Conservation (phyloP, 2,113 vertebrate species). For the Balaeniceps rex region DNA sequence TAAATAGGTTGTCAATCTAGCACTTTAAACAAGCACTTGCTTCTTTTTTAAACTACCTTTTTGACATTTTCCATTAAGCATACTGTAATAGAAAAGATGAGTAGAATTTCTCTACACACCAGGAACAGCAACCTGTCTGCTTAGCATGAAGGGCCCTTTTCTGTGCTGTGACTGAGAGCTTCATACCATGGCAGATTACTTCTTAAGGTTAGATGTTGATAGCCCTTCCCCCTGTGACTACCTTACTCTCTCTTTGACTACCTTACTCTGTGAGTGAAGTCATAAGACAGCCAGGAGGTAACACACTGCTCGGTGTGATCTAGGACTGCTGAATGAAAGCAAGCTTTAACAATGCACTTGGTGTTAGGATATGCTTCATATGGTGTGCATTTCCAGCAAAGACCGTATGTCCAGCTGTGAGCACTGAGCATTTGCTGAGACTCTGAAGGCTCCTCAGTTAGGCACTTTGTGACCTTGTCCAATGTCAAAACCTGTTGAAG, state of each 20-base stretch:
- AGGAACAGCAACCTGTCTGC: slow-evolving; percentile 27
- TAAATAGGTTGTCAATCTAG: slow-evolving; percentile 49
- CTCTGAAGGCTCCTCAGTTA: neutral
- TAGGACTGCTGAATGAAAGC: neutral
- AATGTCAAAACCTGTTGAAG: neutral
- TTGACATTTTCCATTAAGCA: slow-evolving; percentile 57
- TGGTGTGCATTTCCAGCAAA: neutral
- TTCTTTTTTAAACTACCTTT: slow-evolving; percentile 32
- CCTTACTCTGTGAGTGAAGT: neutral
- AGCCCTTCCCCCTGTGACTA: neutral
- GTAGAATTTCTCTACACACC: neutral
- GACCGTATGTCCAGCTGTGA: neutral
- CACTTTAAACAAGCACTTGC: slow-evolving; percentile 41
- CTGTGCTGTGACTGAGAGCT: neutral
- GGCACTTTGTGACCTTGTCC: neutral
- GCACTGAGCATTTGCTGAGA: neutral
- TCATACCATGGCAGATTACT: neutral
- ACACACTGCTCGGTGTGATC: neutral
- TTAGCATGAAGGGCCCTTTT: slow-evolving; percentile 1
- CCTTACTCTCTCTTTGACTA: neutral
- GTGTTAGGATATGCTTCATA: neutral
- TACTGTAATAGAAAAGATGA: slow-evolving; percentile 22
- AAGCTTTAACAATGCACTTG: neutral
- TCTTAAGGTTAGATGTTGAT: neutral
- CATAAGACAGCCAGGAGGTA: neutral